Percentiles rank a stretch among this genome's conserved stretches.
Conservation (phyloP, 2,113 vertebrate species). For the Grammomys dolichurus region DNA sequence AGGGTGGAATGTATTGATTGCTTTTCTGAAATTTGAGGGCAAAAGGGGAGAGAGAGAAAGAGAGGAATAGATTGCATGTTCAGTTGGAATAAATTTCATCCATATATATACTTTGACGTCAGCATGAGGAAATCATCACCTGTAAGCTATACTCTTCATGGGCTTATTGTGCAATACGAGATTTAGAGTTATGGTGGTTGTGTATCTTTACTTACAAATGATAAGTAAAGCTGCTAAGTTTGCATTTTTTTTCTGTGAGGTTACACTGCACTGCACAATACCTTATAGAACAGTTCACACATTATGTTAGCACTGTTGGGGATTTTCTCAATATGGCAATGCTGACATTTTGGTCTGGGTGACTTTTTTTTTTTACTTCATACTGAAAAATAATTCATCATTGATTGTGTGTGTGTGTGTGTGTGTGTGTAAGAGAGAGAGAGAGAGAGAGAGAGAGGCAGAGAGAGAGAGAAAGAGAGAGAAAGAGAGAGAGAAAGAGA, state of each 20-base stretch:
- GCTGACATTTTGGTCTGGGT: neutral
- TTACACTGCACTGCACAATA: neutral
- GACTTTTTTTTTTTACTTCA: neutral
- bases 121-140: neutral
- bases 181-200: neutral
- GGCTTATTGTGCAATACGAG: neutral
- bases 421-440: no score
- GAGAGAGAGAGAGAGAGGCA: no score
- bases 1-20: neutral
- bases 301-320: neutral
- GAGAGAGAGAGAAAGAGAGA: no score
- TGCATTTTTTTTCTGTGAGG: conserved; percentile 10
- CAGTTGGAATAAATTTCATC: conserved; percentile 9
- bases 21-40: neutral
- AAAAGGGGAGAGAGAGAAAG: neutral
- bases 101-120: conserved; percentile 10
- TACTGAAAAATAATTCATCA: neutral
- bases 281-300: neutral
- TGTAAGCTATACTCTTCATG: neutral
- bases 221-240: neutral
- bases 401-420: no score
- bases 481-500: no score
- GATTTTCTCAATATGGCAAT: neutral
- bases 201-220: neutral
- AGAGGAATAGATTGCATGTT: neutral